Conservation (phyloP, 2,888 invertebrate genomes). For the Drosophila algonquin region DNA sequence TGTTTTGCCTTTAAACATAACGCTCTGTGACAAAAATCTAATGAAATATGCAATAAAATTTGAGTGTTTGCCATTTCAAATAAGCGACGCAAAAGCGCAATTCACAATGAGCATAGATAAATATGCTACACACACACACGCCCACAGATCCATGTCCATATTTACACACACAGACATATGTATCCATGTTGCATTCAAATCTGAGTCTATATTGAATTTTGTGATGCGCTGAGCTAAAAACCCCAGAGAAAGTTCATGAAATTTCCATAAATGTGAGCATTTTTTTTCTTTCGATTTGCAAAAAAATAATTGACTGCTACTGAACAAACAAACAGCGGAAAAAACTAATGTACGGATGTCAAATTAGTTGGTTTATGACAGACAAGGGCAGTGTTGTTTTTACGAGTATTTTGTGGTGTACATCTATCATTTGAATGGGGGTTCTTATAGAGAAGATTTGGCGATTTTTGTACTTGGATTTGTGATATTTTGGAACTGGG, state of each 20-base stretch:
- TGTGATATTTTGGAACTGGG: neutral
- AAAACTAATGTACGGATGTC: constrained; percentile 8
- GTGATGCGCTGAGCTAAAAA: constrained; percentile 14
- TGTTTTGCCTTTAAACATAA: constrained; percentile 64
- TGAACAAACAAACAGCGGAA: neutral
- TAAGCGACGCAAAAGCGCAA: constrained; percentile 52
- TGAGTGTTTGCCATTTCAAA: constrained; percentile 67
- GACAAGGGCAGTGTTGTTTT: neutral
- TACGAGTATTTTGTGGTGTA: neutral
- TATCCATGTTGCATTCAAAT: constrained; percentile 23
- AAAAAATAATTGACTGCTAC: constrained; percentile 27
- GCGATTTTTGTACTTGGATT: neutral
- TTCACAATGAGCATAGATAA: constrained; percentile 51
- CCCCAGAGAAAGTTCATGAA: constrained; percentile 27
- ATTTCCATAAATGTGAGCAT: constrained; percentile 34
- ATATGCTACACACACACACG: constrained; percentile 26
- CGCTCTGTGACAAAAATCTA: constrained; percentile 67
- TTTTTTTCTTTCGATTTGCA: constrained; percentile 1
- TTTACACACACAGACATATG: neutral
- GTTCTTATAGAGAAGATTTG: neutral
- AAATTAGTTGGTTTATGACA: constrained; percentile 32
- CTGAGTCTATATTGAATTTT: constrained; percentile 3
- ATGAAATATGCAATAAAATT: constrained; percentile 80
- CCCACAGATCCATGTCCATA: neutral
- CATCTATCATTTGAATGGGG: neutral